These are phyloP conservation scores for Micromesistius poutassou DNA, from an alignment of 2,797 vertebrate genomes.

Conservation along the genomic window DNA sequence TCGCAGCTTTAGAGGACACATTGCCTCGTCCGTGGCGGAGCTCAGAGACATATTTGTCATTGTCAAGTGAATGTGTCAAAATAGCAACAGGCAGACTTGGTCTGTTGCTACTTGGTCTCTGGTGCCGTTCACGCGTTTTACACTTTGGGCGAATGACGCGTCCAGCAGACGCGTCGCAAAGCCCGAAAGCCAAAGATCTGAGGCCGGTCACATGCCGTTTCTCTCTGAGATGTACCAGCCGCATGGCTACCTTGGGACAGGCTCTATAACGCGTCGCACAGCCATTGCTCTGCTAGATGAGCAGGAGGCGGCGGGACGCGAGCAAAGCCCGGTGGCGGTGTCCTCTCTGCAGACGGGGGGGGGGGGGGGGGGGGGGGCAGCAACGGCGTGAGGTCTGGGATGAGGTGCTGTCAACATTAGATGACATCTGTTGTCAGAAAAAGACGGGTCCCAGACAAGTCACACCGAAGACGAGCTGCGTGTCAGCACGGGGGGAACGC, in stretches of 20 bases:
- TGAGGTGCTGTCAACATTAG: conserved; percentile 63
- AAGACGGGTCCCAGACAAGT: neutral
- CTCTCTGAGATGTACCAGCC: no score
- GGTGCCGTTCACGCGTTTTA: conserved; percentile 10
- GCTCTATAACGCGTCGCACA: neutral
- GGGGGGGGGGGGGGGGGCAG: conserved; percentile 19
- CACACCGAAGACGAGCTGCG: neutral
- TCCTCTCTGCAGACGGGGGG: conserved; percentile 58
- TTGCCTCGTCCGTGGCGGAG: neutral
- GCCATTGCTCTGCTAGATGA: conserved; percentile 31
- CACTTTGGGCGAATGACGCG: conserved; percentile 24
- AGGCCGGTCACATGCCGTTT: neutral
- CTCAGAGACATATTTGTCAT: conserved; percentile 2
- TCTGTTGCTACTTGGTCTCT: no score
- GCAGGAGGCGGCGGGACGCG: conserved; percentile 36
- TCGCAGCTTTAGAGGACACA: neutral
- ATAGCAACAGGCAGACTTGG: conserved; percentile 32
- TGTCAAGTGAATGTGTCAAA: neutral
- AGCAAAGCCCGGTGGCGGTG: conserved; percentile 75
- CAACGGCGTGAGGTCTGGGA: conserved; percentile 37
- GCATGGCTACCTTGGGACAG: no score
- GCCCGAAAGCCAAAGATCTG: neutral
- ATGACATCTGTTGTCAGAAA: conserved; percentile 54
- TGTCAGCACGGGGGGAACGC: conserved; percentile 1
- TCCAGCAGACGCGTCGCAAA: neutral